phyloP scores from a whole-genome alignment of 2,113 vertebrate genomes.

The Stigmatopora nigra region DNA sequence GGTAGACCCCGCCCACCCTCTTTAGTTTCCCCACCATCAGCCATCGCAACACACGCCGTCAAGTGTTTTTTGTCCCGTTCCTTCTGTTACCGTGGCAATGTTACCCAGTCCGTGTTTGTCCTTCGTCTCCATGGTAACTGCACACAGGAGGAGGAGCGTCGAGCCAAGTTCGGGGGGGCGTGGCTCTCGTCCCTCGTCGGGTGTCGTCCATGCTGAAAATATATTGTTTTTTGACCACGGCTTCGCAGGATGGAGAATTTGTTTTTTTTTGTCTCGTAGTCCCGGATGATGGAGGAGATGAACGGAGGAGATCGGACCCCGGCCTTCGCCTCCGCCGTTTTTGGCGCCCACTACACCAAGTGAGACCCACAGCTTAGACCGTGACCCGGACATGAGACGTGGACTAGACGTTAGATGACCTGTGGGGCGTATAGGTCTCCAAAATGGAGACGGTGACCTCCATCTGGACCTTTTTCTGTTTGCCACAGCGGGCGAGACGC shows the following conservation, averaged over 20 bases:
- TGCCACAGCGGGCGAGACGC: conserved; percentile 53
- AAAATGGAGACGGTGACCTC: not conserved
- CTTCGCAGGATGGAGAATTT: too few species aligned
- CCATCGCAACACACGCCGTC: too few species aligned
- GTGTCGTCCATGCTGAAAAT: too few species aligned
- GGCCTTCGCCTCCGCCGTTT: conserved; percentile 41
- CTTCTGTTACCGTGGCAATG: not conserved
- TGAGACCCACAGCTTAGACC: conserved; percentile 32
- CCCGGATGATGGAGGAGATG: conserved; percentile 48
- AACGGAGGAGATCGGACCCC: conserved; percentile 53
- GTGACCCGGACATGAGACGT: not conserved
- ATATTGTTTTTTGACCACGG: too few species aligned
- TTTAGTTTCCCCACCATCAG: not conserved
- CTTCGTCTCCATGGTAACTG: not conserved
- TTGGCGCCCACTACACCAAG: conserved; percentile 56
- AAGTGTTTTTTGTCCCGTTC: not conserved
- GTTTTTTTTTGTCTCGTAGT: conserved; percentile 26
- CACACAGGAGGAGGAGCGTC: not conserved
- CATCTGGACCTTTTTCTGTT: not conserved
- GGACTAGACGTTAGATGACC: too few species aligned
- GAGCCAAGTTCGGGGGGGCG: not conserved
- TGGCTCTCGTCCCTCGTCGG: not conserved
- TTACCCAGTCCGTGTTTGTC: not conserved
- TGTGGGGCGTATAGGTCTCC: too few species aligned
- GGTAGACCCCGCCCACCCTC: not conserved